Evolutionary conservation across 2,888 invertebrate species (phyloP), one percentile per base, ranked within the genome.

Genomic region (Trypoxylon attenuatum): DNA sequence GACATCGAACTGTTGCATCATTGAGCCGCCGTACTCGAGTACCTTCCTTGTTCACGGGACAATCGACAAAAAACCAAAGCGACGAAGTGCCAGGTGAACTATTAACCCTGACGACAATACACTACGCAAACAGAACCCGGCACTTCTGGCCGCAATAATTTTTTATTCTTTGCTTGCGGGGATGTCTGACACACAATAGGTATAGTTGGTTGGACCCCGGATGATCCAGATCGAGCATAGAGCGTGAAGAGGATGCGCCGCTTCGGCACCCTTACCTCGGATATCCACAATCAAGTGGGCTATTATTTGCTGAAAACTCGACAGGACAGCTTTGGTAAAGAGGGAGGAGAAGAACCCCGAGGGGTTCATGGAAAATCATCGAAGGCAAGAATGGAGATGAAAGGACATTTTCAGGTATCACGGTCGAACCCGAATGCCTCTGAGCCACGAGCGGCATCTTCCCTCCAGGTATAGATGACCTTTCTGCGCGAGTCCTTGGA

Each of bases 261-360:
- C 46, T n/a, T n/a, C n/a, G n/a, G 58, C 61, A 65, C 71, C 77
- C 67, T 61, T 67, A 56, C 51, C 49, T 59, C 38, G 64, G 49
- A 68, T 58, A 54, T 63, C 71, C 74, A 71, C 68, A 64, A 73
- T 75, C 75, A 65, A 77, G 77, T 77, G 69, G 68, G 33, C 74
- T 45, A 77, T 77, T 77, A 78, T 77, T 79, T 72, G 72, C 58
- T 46, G 68, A 72, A 76, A 77, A 70, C 70, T 72, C 77, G 53
- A 62, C 67, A 43, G 61, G 52, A 29, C 63, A 33, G 16, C 8
- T 25, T 21, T 29, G 33, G 38, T 33, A 15, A 29, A 41, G 39
- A 10, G 19, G 29, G 46, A 21, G 23, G 15, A 10, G 22, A 5
- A 23, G 16, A 21, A 10, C 43, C 27, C 13, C 8, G 33, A 29